Evolutionary conservation across 2,888 invertebrate species (phyloP).

Genomic region (Erynnis tages): DNA sequence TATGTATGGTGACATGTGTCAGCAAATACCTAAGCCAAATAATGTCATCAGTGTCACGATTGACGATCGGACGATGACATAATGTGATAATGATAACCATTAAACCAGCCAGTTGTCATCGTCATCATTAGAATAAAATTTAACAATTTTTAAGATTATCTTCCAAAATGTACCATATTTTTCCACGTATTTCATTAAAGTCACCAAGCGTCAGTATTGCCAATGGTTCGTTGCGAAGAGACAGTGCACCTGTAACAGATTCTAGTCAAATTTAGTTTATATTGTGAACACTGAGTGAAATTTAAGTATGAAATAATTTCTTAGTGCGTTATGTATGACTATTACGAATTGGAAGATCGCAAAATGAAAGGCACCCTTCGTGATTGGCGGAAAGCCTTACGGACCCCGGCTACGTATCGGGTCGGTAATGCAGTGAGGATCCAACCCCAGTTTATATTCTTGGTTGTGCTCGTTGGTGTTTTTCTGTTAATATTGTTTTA

Average conservation of each 20-base stretch:
- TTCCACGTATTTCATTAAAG: slow-evolving; percentile 25
- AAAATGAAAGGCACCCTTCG: slow-evolving; percentile 80
- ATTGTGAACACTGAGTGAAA: slow-evolving; percentile 27
- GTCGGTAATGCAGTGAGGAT: slow-evolving; percentile 93
- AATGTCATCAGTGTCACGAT: too few relatives aligned
- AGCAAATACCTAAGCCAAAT: too few relatives aligned
- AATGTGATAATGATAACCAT: too few relatives aligned
- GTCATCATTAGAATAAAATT: slow-evolving; percentile 22
- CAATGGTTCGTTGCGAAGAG: background rate
- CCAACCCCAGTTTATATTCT: slow-evolving; percentile 89
- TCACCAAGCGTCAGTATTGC: slow-evolving; percentile 20
- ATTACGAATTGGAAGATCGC: slow-evolving; percentile 68
- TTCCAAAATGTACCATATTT: slow-evolving; percentile 41
- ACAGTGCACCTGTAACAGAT: slow-evolving; percentile 18
- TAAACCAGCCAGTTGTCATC: slow-evolving; percentile 23
- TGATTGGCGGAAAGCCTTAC: slow-evolving; percentile 94
- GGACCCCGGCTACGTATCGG: slow-evolving; percentile 92
- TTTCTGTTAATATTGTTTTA: slow-evolving; percentile 87
- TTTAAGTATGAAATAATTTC: slow-evolving; percentile 48
- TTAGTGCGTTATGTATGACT: slow-evolving; percentile 67
- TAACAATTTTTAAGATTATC: slow-evolving; percentile 30
- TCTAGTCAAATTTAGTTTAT: slow-evolving; percentile 20
- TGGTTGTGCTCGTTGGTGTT: slow-evolving; percentile 85
- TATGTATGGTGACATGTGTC: too few relatives aligned
- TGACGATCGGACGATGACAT: too few relatives aligned